Evolutionary conservation across 2,113 vertebrate species (phyloP).

Genomic region (Cyprinodon brontotheroides): DNA sequence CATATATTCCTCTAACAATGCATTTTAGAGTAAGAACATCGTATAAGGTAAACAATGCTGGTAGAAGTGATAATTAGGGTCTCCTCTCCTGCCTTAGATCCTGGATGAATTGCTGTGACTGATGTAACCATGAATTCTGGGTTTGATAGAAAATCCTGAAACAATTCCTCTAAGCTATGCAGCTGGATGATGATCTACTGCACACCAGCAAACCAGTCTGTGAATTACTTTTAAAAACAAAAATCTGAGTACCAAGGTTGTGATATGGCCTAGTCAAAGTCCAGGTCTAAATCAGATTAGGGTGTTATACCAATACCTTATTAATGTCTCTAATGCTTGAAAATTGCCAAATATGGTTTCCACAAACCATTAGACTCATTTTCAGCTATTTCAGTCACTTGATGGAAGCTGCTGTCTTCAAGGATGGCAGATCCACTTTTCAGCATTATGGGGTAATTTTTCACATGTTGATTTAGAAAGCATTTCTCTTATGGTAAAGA

Average conservation of each 20-base stretch:
- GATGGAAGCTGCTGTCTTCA: background rate
- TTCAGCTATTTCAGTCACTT: background rate
- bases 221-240: background rate
- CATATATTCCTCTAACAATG: too few relatives aligned
- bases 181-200: too few relatives aligned
- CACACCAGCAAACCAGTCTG: background rate
- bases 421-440: background rate
- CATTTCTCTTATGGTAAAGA: background rate
- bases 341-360: background rate
- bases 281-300: background rate
- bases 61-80: too few relatives aligned
- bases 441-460: background rate
- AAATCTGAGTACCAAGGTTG: too few relatives aligned
- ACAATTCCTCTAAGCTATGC: too few relatives aligned
- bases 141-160: too few relatives aligned
- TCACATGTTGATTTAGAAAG: background rate
- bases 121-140: too few relatives aligned
- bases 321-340: too few relatives aligned
- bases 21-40: too few relatives aligned
- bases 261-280: background rate
- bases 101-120: too few relatives aligned
- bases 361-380: background rate
- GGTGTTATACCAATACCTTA: background rate
- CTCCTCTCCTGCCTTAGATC: too few relatives aligned
- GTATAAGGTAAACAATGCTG: too few relatives aligned